A percentile compares a stretch with the other conserved stretches of the same genome.
These are phyloP conservation scores for Merluccius polli DNA, from an alignment of 2,797 vertebrate species.

Conservation along the genomic window DNA sequence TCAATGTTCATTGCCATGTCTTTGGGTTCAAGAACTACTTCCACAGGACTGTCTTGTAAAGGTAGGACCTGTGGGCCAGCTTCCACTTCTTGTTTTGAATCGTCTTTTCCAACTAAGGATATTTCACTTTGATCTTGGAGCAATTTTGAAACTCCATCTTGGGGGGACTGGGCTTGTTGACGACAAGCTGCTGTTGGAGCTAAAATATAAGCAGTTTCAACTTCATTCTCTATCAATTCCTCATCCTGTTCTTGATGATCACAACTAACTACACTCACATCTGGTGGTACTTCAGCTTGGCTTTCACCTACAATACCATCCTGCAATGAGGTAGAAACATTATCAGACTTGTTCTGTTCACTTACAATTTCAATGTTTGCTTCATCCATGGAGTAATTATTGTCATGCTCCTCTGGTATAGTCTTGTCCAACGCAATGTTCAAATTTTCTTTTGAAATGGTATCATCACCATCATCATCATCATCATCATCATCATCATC, in stretches of 20 bases:
- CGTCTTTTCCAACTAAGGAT: constrained; percentile 36
- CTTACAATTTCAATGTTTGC: not conserved
- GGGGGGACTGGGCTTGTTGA: constrained; percentile 12
- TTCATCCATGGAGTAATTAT: constrained; percentile 5
- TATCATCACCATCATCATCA: not conserved
- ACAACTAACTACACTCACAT: not conserved
- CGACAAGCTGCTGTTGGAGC: not conserved
- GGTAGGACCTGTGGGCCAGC: constrained; percentile 4
- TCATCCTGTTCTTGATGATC: not conserved
- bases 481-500: not conserved
- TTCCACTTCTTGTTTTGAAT: constrained; percentile 3
- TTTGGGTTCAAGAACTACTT: constrained; percentile 1
- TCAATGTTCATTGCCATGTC: constrained; percentile 15
- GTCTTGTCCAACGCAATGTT: not conserved
- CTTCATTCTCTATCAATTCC: constrained; percentile 5
- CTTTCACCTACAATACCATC: not conserved
- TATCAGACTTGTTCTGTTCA: not conserved
- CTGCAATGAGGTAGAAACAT: not conserved
- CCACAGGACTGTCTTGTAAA: not conserved
- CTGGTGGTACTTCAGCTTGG: not conserved
- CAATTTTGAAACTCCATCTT: constrained; percentile 18
- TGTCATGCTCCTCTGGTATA: constrained; percentile 7
- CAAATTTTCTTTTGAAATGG: constrained; percentile 21
- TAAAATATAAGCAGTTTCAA: constrained; percentile 3
- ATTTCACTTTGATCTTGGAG: constrained; percentile 13